Percentiles rank a stretch among this genome's conserved stretches.
Conservation (phyloP, 1,140 invertebrate species). For the Linepithema humile region DNA sequence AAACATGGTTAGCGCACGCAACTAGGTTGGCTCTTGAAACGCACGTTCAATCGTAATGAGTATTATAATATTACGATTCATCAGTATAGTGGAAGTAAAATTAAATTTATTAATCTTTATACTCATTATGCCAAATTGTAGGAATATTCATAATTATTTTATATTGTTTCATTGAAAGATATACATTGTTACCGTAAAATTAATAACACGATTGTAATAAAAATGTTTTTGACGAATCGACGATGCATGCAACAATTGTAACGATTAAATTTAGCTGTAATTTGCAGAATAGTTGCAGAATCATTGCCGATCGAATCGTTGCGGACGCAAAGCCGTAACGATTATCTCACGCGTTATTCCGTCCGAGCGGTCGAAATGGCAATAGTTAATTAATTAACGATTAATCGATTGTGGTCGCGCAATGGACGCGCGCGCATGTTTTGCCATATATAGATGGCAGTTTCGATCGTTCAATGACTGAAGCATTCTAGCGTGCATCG, state of each 20-base stretch:
- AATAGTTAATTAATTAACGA: slow-evolving; percentile 52
- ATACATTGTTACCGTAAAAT: not conserved
- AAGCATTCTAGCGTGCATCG: not conserved
- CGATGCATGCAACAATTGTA: not conserved
- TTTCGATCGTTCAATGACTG: slow-evolving; percentile 23
- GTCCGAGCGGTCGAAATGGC: slow-evolving; percentile 1
- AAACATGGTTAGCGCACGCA: not conserved
- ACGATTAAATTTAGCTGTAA: not conserved
- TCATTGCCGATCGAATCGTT: slow-evolving; percentile 28
- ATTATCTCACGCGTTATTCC: slow-evolving; percentile 38
- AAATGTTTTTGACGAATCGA: not conserved
- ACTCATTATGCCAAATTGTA: not conserved
- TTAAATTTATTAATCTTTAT: not conserved
- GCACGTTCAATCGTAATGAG: not conserved
- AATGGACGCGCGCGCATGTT: not conserved
- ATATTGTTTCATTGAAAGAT: not conserved
- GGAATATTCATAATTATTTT: not conserved
- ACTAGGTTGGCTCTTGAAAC: not conserved
- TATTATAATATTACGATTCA: slow-evolving; percentile 25
- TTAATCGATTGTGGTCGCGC: slow-evolving; percentile 46
- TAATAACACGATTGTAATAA: not conserved
- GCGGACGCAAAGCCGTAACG: slow-evolving; percentile 16
- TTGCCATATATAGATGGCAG: slow-evolving; percentile 11
- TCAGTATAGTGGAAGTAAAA: not conserved
- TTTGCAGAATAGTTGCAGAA: not conserved